These are phyloP conservation scores for Xiphophorus maculatus DNA, from an alignment of 2,113 vertebrate genomes.

Conservation along the genomic window DNA sequence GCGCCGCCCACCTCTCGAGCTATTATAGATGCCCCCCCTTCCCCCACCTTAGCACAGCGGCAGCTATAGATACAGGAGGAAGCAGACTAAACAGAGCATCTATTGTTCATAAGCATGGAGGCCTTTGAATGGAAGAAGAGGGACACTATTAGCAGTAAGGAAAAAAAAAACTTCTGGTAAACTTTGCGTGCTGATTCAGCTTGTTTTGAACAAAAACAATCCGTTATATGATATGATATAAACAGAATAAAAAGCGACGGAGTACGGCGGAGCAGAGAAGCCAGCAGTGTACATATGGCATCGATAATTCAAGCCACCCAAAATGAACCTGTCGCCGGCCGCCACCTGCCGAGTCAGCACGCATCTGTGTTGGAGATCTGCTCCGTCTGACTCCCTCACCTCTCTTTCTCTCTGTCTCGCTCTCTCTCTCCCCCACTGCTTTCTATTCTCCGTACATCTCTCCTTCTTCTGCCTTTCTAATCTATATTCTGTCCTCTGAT, in stretches of 20 bases:
- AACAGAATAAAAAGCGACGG: not conserved
- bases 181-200: slow-evolving; percentile 4
- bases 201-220: not conserved
- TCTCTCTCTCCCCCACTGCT: slow-evolving; percentile 46
- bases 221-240: not conserved
- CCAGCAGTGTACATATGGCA: not conserved
- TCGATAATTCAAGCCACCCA: slow-evolving; percentile 12
- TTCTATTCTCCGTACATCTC: slow-evolving; percentile 57
- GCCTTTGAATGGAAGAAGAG: slow-evolving; percentile 1
- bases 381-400: slow-evolving; percentile 1
- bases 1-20: slow-evolving; percentile 2
- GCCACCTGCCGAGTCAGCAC: slow-evolving; percentile 31
- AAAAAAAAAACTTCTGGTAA: slow-evolving; percentile 2
- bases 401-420: slow-evolving; percentile 29
- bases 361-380: slow-evolving; percentile 21
- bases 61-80: slow-evolving; percentile 12
- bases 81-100: slow-evolving; percentile 7
- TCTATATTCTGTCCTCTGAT: slow-evolving; percentile 80
- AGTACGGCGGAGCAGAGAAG: not conserved
- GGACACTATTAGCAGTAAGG: not conserved
- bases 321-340: slow-evolving; percentile 18
- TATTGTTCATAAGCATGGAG: not conserved
- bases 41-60: not conserved
- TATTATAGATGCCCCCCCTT: not conserved
- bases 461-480: slow-evolving; percentile 66